Conservation (phyloP, 2,113 vertebrate genomes). For the Megaleporinus macrocephalus region DNA sequence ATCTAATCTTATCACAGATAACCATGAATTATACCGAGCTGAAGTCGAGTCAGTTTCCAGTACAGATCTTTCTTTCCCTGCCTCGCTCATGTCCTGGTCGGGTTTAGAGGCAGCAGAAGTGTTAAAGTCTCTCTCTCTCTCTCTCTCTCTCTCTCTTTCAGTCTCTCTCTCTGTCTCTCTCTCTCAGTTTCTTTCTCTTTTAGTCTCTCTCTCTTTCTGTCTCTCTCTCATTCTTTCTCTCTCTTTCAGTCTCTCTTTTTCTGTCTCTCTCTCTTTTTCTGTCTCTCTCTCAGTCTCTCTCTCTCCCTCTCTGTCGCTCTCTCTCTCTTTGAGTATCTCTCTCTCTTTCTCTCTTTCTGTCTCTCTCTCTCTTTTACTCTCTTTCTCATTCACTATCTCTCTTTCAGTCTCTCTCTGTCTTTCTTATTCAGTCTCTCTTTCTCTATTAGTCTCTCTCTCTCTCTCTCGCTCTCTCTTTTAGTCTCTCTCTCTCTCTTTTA, state of each 20-base stretch:
- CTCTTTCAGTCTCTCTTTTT: too few species aligned
- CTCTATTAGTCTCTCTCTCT: background rate
- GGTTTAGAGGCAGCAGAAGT: too few species aligned
- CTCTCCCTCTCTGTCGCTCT: background rate
- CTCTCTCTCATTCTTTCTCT: background rate
- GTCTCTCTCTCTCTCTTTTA: background rate
- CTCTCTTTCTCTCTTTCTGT: background rate
- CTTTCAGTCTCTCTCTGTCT: background rate
- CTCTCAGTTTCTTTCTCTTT: background rate
- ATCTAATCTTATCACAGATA: slow-evolving; percentile 10
- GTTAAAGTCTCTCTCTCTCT: background rate
- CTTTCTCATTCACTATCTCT: background rate
- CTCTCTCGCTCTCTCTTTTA: background rate
- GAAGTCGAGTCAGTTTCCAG: background rate
- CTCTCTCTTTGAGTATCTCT: background rate
- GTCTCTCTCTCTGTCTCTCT: too few species aligned
- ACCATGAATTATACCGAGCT: background rate
- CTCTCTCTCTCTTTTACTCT: background rate
- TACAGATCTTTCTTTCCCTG: background rate
- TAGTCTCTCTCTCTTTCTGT: background rate
- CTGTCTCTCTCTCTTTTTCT: background rate
- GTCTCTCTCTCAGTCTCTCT: background rate
- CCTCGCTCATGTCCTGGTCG: too few species aligned
- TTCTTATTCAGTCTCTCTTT: too few species aligned
- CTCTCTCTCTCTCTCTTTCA: background rate